These are phyloP conservation scores for Lates calcarifer DNA, from an alignment of 2,113 vertebrate genomes.

Conservation along the genomic window DNA sequence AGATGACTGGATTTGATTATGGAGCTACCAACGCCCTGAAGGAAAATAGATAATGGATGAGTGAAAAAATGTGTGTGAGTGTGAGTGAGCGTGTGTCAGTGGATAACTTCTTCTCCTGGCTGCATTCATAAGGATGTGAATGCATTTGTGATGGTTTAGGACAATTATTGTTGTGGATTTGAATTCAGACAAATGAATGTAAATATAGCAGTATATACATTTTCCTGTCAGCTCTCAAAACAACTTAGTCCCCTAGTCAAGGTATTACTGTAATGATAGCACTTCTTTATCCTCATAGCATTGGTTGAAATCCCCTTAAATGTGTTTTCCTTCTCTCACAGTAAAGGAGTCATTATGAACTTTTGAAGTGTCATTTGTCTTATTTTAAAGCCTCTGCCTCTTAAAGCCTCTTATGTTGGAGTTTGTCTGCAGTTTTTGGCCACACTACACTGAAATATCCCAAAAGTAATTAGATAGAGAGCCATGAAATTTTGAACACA, in stretches of 20 bases:
- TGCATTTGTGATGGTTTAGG: conserved; percentile 21
- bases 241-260: neutral
- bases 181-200: conserved; percentile 41
- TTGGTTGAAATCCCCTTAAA: neutral
- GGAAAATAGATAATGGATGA: conserved; percentile 62
- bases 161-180: conserved; percentile 38
- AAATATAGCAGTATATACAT: conserved; percentile 6
- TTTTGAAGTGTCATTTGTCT: conserved; percentile 2
- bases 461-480: neutral
- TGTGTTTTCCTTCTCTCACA: neutral
- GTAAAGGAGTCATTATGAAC: neutral
- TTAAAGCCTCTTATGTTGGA: neutral
- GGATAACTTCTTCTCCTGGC: conserved; percentile 27
- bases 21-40: conserved; percentile 51
- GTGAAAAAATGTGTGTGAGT: conserved; percentile 18
- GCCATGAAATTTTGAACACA: neutral
- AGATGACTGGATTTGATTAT: conserved; percentile 72
- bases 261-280: neutral
- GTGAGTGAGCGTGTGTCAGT: conserved; percentile 10
- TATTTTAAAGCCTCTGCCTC: neutral
- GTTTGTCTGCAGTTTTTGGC: neutral
- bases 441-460: neutral
- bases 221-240: conserved; percentile 28
- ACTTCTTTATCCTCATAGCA: neutral
- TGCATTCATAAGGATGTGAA: conserved; percentile 40